phyloP scores from a whole-genome alignment of 2,888 invertebrate genomes.

The Alsophila aescularia region DNA sequence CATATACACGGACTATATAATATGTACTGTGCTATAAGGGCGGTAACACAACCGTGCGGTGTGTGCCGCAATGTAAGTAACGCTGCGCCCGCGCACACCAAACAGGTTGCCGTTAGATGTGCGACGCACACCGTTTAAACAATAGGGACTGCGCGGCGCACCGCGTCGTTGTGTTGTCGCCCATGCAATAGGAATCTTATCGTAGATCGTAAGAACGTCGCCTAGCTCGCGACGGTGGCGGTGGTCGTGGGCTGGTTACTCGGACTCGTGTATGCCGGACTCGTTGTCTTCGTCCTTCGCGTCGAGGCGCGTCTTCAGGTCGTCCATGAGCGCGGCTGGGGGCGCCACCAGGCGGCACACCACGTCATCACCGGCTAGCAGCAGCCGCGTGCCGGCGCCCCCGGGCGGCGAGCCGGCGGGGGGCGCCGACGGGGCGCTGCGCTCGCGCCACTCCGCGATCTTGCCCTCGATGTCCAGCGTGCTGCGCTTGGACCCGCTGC shows the following conservation, averaged over 20 bases:
- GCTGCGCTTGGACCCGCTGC: slow-evolving; percentile 78
- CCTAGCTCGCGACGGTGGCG: too few relatives aligned
- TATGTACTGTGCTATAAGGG: too few relatives aligned
- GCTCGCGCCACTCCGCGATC: slow-evolving; percentile 76
- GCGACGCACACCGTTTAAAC: too few relatives aligned
- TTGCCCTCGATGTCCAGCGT: slow-evolving; percentile 82
- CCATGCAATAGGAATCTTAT: too few relatives aligned
- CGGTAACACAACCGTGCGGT: too few relatives aligned
- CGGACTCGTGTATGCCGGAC: slow-evolving; percentile 78
- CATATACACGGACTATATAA: too few relatives aligned
- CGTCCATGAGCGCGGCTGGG: slow-evolving; percentile 70
- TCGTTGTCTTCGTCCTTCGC: slow-evolving; percentile 78
- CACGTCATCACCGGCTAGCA: slow-evolving; percentile 67
- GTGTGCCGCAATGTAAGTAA: too few relatives aligned
- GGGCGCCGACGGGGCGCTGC: slow-evolving; percentile 51
- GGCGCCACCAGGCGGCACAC: slow-evolving; percentile 69
- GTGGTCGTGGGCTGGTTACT: slow-evolving; percentile 62
- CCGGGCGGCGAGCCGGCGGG: slow-evolving; percentile 31
- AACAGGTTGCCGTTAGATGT: too few relatives aligned
- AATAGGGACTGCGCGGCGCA: too few relatives aligned
- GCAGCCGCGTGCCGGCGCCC: slow-evolving; percentile 50
- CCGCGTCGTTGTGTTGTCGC: too few relatives aligned
- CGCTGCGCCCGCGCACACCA: too few relatives aligned
- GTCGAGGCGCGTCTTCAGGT: slow-evolving; percentile 74
- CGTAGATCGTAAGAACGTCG: too few relatives aligned